Base-by-base conservation (phyloP, 2,113 vertebrate genomes). In the Myrmecophaga tridactyla region DNA sequence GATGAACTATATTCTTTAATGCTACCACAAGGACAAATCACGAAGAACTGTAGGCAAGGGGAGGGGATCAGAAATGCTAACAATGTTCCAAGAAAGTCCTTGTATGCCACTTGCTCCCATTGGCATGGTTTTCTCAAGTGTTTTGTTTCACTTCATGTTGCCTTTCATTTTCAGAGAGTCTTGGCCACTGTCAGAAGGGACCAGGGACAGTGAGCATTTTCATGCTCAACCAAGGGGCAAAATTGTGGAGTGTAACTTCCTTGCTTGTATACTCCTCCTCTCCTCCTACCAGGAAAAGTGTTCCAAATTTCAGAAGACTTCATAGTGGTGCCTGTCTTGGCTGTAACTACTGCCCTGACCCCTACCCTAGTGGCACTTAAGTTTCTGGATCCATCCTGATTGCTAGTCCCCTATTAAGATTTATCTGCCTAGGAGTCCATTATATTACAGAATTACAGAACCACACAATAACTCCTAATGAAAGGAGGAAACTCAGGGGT, bases 101-200 rank as follows among this genome's bases (percentile, higher is more conserved):
- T 60, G 7, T 34, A 60, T 70, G 60, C 48, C 81, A 31, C 60
- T 67, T 51, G 48, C 39, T 89, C 46, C 17, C 4, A 5, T 41
- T 36, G 58, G 48, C 56, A 69, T 69, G 9, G 12, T 77, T 48
- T 92, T 73, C 36, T 92, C 58, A 83, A n/a, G 21, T 46, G 51
- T 62, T 78, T 94, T 73, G 39, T 70, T 83, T 77, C 53, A 67
- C 48, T 90, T 84, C 36, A 73, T 3, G 31, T 18, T 63, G 58
- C 39, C 18, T 92, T 76, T 95, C 51, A 69, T 43, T 92, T 63
- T 83, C 29, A 34, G 73, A 85, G 29, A 29, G n/a, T 27, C 56
- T 73, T 70, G 73, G 58, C 60, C 56, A 91, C 41, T 86, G 81
- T 83, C 41, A 69, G 85, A 92, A 83, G 41, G n/a, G 31, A 92